Evolutionary conservation across 2,888 invertebrate genomes (phyloP), one percentile per base, ranked within the genome.

Genomic region (Ceramica pisi): DNA sequence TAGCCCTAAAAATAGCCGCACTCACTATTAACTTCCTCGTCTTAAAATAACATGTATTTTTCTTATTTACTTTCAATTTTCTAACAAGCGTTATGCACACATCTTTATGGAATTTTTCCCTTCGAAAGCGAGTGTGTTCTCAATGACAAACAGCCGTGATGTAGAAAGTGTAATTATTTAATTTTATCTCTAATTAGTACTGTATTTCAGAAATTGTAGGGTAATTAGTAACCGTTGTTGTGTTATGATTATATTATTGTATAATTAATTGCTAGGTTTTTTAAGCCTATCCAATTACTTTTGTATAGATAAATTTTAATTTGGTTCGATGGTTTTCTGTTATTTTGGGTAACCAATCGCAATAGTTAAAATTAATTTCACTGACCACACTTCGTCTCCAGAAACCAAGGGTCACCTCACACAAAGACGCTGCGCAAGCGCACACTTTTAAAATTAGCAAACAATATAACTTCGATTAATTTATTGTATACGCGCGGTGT

Each of bases 151-250:
- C 46, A 12, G 23, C 3, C 66, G 71, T 72, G 59, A 14, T 46
- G 14, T 67, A 81, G 83, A 83, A 83, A 84, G 83, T 75, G n/a
- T 44, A 62, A 62, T 80, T 69, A 74, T 57, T 35, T 81, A 76
- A 76, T 55, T 63, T 16, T 14, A 57, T 44, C 4, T 56, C 50
- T 68, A 83, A 83, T 83, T 83, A 74, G 60, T 46, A n/a, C 16
- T 56, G 44, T 23, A 23, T 67, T 57, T 74, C 21, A 63, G 23
- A 9, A n/a, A 35, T 9, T 31, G 21, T 48, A n/a, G 8, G 21
- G 41, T 73, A 71, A 55, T 75, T 72, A 72, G 23, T 35, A 35
- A 8, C 9, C n/a, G 65, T 44, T 56, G 21, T 48, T 64, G 35
- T 64, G 16, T 14, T 73, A 12, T 5, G 7, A 35, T 60, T 60